Evolutionary conservation across 2,113 vertebrate species (phyloP).

Genomic region (Podiceps cristatus): DNA sequence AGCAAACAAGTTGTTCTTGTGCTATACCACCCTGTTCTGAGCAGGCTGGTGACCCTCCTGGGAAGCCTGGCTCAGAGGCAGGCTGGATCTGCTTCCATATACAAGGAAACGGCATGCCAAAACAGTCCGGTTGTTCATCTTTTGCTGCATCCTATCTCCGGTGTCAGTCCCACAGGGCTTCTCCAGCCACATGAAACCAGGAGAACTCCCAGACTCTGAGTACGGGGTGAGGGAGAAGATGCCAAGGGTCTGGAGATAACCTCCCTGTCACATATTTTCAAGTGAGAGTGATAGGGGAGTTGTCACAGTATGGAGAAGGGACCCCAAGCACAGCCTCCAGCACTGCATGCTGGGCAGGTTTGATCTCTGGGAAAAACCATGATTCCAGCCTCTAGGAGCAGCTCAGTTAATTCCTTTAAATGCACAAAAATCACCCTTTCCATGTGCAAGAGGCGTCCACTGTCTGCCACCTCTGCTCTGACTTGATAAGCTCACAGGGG

Average conservation of each 20-base stretch:
- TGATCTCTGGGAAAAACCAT: neutral
- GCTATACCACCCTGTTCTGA: neutral
- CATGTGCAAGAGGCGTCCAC: neutral
- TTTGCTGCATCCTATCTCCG: accelerated
- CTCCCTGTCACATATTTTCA: neutral
- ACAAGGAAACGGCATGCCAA: accelerated
- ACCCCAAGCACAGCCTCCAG: neutral
- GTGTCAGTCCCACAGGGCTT: neutral
- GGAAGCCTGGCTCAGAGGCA: neutral
- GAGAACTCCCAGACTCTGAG: neutral
- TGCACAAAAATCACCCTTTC: neutral
- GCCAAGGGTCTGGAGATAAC: neutral
- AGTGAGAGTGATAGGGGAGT: neutral
- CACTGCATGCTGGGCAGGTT: neutral
- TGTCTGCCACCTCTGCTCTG: neutral
- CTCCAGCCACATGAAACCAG: neutral
- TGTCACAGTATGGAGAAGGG: neutral
- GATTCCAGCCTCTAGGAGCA: neutral
- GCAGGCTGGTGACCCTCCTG: neutral
- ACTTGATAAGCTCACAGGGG: neutral
- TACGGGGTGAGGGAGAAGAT: accelerated
- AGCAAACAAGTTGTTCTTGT: neutral
- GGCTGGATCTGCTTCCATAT: neutral
- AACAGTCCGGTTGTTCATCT: neutral
- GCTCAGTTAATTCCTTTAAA: neutral